Evolutionary conservation across 2,888 invertebrate species (phyloP).

Genomic region (Apamea epomidion): DNA sequence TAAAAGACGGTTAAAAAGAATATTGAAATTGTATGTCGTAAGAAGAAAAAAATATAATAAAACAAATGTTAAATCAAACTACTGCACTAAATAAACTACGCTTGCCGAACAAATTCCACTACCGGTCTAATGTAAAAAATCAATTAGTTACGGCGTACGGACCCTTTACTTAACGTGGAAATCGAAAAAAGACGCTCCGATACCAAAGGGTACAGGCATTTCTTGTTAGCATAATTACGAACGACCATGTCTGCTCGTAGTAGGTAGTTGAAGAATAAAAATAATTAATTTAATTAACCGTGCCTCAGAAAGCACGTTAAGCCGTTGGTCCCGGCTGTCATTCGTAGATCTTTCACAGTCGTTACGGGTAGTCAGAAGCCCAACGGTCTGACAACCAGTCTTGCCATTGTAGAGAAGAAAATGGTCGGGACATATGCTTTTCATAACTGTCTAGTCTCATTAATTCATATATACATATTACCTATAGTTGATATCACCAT

Average conservation of each 20-base stretch:
- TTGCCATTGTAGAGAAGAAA: neutral
- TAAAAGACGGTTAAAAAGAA: too few relatives aligned
- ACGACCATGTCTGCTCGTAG: neutral
- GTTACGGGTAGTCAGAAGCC: neutral
- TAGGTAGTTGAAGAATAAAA: slow-evolving; percentile 2
- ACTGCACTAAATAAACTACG: slow-evolving; percentile 28
- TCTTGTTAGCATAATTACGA: slow-evolving; percentile 41
- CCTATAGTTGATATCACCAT: too few relatives aligned
- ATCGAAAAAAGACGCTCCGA: slow-evolving; percentile 28
- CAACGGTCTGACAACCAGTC: neutral
- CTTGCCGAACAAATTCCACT: slow-evolving; percentile 17
- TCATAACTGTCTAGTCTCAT: too few relatives aligned
- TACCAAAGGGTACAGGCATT: slow-evolving; percentile 26
- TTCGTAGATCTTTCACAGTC: neutral
- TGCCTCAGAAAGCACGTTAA: neutral
- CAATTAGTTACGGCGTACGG: slow-evolving; percentile 30
- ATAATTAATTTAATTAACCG: slow-evolving; percentile 1
- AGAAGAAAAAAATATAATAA: neutral
- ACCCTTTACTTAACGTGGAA: slow-evolving; percentile 27
- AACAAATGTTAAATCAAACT: neutral
- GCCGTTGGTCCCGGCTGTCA: neutral
- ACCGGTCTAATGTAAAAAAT: slow-evolving; percentile 11
- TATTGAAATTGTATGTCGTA: neutral
- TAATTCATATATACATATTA: too few relatives aligned
- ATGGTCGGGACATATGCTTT: too few relatives aligned